Base-by-base conservation (phyloP, 37 sponge, comb jelly and placozoan genomes). In the Aplysina aerophoba region DNA sequence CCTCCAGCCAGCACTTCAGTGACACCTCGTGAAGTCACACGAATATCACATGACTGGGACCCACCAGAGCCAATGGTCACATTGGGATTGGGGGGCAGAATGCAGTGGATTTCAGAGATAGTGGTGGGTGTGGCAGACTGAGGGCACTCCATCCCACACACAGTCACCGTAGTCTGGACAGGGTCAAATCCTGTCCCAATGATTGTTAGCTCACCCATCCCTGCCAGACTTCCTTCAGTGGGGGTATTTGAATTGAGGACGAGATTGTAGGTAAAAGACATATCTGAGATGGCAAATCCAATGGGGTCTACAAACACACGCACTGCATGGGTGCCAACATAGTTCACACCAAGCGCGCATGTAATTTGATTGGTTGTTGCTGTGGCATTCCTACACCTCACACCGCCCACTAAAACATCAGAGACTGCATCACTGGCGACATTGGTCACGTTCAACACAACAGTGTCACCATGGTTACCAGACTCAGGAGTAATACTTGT, bases 111-210 rank as follows among this genome's bases (percentile, higher is more conserved):
- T n/a, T 30, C 64, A 4, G 64, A 87, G 3, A 73, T 22, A 44
- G 56, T 75, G 12, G 84, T 83, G 0, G 59, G 69, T 54, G 56
- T 67, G 25, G 72, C 28, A 53, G 87, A 57, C 15, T 40, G 38
- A 34, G 71, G 34, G 56, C 96, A 95, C 50, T 12, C 1, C 22
- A 33, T 37, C 13, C 64, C 82, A 59, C 96, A 96, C 0, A 96
- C 81, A 19, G 85, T 87, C 30, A 91, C 80, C 0, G 75, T 62
- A 5, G 66, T 86, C 6, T 65, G 15, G 22, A 73, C 56, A 19
- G 92, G 91, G 67, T 96, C 68, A 55, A 91, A 91, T 15, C 96
- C 94, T 5, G 57, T 53, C 0, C 94, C 94, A 68, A 24, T 54
- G 12, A 95, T 22, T 30, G 44, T 53, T 17, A 89, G 31, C 4